These are phyloP conservation scores for Deladenus siricidicola DNA, from an alignment of 2,888 invertebrate species.

Conservation along the genomic window DNA sequence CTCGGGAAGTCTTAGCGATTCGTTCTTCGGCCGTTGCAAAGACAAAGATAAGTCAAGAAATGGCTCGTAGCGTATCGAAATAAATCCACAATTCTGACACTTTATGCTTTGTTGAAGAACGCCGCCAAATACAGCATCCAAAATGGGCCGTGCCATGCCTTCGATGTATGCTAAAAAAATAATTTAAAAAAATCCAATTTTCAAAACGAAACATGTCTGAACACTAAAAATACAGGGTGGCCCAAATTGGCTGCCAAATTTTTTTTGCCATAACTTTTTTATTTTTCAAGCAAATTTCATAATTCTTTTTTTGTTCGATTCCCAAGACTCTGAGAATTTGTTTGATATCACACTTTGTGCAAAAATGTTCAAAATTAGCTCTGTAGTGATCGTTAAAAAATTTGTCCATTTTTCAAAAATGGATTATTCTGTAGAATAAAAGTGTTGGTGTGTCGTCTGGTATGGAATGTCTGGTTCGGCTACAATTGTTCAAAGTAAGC, in stretches of 20 bases:
- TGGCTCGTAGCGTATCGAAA: constrained; percentile 72
- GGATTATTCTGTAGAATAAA: too few relatives aligned
- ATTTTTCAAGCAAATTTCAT: too few relatives aligned
- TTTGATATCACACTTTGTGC: background rate
- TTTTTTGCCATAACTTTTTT: background rate
- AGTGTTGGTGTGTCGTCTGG: too few relatives aligned
- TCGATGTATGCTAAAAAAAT: constrained; percentile 53
- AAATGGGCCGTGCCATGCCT: constrained; percentile 56
- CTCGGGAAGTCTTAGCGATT: background rate
- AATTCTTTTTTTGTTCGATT: too few relatives aligned
- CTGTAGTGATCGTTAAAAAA: too few relatives aligned
- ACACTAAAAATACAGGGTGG: too few relatives aligned
- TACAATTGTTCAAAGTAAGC: too few relatives aligned
- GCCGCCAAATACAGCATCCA: constrained; percentile 85
- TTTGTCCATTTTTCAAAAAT: too few relatives aligned
- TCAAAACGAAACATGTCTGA: too few relatives aligned
- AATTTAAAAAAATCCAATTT: background rate
- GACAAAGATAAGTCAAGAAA: constrained; percentile 83
- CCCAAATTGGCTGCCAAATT: background rate
- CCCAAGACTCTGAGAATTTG: too few relatives aligned
- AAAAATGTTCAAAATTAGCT: too few relatives aligned
- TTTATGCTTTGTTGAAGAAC: constrained; percentile 75
- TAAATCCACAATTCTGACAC: constrained; percentile 73
- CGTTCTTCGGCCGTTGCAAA: constrained; percentile 32
- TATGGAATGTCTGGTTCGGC: too few relatives aligned